Evolutionary conservation across 2,113 vertebrate genomes (phyloP).

Genomic region (Garra rufa): DNA sequence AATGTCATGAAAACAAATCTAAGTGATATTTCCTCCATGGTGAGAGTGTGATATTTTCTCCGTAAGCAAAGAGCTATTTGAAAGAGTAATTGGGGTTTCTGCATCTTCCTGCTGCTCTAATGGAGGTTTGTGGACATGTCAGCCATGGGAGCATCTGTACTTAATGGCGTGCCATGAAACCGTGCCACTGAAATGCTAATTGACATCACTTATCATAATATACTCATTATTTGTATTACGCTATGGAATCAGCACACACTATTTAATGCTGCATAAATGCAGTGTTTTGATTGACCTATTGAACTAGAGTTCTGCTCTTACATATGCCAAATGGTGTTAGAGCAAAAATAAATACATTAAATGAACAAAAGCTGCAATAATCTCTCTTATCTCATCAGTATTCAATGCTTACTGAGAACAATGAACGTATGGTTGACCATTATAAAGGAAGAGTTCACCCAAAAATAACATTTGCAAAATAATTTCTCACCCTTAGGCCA

Average conservation of each 20-base stretch:
- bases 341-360: neutral
- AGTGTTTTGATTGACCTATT: neutral
- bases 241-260: conserved; percentile 10
- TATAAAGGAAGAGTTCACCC: neutral
- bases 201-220: neutral
- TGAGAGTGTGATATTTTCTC: conserved; percentile 57
- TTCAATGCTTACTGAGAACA: too few relatives aligned
- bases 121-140: conserved; percentile 31
- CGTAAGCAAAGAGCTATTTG: conserved; percentile 53
- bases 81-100: conserved; percentile 47
- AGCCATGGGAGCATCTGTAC: conserved; percentile 36
- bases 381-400: neutral
- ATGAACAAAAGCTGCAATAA: neutral
- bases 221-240: neutral
- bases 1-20: conserved; percentile 52
- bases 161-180: conserved; percentile 7
- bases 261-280: neutral
- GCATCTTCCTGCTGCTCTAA: conserved; percentile 15
- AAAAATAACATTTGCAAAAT: too few relatives aligned
- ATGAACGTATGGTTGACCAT: neutral
- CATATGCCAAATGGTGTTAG: neutral
- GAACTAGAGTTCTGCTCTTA: neutral
- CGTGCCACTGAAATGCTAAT: neutral
- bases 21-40: conserved; percentile 49
- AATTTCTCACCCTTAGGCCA: too few relatives aligned